These are phyloP conservation scores for Drosophila parthenogenetica DNA, from an alignment of 2,888 invertebrate genomes.

Conservation along the genomic window DNA sequence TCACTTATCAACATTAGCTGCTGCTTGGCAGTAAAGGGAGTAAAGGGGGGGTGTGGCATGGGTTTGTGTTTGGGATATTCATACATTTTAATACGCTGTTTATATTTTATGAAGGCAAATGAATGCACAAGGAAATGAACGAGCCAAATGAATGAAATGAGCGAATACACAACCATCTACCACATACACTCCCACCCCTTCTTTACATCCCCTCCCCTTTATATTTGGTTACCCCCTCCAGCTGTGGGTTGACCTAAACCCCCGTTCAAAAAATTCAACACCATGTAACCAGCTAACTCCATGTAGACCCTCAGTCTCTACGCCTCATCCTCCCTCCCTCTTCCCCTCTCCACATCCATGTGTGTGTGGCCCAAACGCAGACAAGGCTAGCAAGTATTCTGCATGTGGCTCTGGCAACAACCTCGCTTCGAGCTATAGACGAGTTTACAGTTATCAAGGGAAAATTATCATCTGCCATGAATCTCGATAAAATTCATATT, in stretches of 20 bases:
- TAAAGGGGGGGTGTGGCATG: not conserved
- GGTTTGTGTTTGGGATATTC: slow-evolving; percentile 75
- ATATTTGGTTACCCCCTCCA: not conserved
- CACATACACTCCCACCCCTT: not conserved
- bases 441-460: slow-evolving; percentile 83
- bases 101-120: slow-evolving; percentile 83
- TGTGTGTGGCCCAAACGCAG: slow-evolving; percentile 40
- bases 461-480: slow-evolving; percentile 84
- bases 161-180: slow-evolving; percentile 21
- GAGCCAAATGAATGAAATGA: slow-evolving; percentile 69
- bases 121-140: slow-evolving; percentile 81
- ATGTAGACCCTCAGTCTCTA: not conserved
- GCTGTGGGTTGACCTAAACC: slow-evolving; percentile 14
- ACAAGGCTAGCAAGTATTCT: slow-evolving; percentile 18
- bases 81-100: slow-evolving; percentile 83
- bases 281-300: slow-evolving; percentile 58
- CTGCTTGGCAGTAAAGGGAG: slow-evolving; percentile 30
- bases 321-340: not conserved
- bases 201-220: not conserved
- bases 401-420: slow-evolving; percentile 57
- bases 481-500: slow-evolving; percentile 82
- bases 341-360: not conserved
- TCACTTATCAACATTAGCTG: slow-evolving; percentile 83
- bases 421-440: slow-evolving; percentile 85
- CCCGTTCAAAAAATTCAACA: slow-evolving; percentile 72